Percentiles rank a stretch among this genome's conserved stretches.
These are phyloP conservation scores for Abrostola tripartita DNA, from an alignment of 2,888 invertebrate genomes.

Conservation along the genomic window DNA sequence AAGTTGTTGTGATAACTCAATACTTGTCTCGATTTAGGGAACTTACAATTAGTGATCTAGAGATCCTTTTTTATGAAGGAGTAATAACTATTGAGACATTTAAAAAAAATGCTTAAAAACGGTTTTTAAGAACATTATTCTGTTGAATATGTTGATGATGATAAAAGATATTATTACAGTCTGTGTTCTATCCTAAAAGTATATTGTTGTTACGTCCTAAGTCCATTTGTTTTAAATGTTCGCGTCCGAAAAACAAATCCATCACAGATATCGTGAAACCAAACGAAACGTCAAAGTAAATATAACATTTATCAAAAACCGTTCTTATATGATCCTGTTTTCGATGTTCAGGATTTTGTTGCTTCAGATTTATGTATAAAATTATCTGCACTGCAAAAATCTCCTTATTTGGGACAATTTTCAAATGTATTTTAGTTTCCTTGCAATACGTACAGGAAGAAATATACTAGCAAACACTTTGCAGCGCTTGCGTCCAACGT, in stretches of 20 bases:
- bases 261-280: too few species aligned
- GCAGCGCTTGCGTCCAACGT: neutral
- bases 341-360: neutral
- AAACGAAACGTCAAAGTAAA: too few species aligned
- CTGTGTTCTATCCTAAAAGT: too few species aligned
- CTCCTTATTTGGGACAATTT: neutral
- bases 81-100: neutral
- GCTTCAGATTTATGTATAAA: neutral
- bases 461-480: neutral
- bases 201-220: too few species aligned
- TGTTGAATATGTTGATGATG: too few species aligned
- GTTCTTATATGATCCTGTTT: too few species aligned
- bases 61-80: conserved; percentile 15
- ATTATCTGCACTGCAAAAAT: neutral
- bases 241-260: too few species aligned
- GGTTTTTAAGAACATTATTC: too few species aligned
- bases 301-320: too few species aligned
- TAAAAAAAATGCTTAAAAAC: too few species aligned
- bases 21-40: conserved; percentile 35
- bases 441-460: neutral
- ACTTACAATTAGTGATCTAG: conserved; percentile 27
- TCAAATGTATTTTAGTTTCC: neutral
- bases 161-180: too few species aligned
- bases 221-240: too few species aligned
- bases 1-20: conserved; percentile 36